phyloP scores from a whole-genome alignment of 2,888 invertebrate genomes.

The Apocheima hispidaria region DNA sequence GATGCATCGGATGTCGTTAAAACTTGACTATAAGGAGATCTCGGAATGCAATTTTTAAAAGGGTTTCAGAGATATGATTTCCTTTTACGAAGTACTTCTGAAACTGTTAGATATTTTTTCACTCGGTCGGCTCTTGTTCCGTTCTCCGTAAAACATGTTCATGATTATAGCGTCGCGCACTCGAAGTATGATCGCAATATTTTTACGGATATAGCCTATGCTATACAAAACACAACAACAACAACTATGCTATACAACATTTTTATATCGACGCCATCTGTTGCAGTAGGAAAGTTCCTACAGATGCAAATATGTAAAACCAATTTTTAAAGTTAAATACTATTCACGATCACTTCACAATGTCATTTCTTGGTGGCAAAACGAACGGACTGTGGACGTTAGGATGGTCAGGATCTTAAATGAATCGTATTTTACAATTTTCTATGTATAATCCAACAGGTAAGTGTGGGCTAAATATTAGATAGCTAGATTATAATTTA shows the following conservation, averaged over 20 bases:
- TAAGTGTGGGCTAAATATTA: too few species aligned
- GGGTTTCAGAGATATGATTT: conserved; percentile 25
- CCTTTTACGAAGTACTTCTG: conserved; percentile 24
- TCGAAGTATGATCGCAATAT: conserved; percentile 34
- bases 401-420: too few species aligned
- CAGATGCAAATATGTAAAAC: conserved; percentile 9
- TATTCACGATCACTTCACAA: too few species aligned
- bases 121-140: conserved; percentile 12
- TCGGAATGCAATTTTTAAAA: conserved; percentile 38
- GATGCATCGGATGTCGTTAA: conserved; percentile 38
- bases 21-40: conserved; percentile 35
- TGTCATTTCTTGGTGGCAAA: too few species aligned
- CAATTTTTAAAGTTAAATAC: too few species aligned
- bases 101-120: conserved; percentile 17
- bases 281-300: conserved; percentile 10
- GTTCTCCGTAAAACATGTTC: conserved; percentile 26
- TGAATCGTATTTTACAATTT: not conserved
- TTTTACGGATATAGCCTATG: conserved; percentile 33
- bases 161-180: conserved; percentile 27
- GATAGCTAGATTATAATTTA: too few species aligned
- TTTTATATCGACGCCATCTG: conserved; percentile 28
- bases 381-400: too few species aligned
- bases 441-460: too few species aligned
- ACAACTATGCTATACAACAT: conserved; percentile 14
- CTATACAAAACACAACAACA: too few species aligned